phyloP scores from a whole-genome alignment of 2,797 vertebrate species.

The Chelonia mydas region DNA sequence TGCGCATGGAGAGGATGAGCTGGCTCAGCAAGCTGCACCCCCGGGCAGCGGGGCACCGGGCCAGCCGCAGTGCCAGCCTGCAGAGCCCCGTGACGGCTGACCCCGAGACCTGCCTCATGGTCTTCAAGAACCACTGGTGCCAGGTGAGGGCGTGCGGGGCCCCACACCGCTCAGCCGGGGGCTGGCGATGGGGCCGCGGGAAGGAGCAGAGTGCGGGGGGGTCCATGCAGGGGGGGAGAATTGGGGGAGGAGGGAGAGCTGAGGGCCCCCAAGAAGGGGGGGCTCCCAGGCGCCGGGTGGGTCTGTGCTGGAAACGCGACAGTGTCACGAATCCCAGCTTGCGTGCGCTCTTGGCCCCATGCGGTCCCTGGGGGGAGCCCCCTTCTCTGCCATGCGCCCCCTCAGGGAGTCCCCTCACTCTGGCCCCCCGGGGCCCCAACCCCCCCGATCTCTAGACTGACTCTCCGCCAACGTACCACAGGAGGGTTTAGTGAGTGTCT shows the following conservation, averaged over 20 bases:
- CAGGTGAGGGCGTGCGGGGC: constrained; percentile 83
- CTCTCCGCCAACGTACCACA: not conserved
- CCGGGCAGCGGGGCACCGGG: constrained; percentile 83
- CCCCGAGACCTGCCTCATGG: constrained; percentile 97
- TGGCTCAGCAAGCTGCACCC: constrained; percentile 96
- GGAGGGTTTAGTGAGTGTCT: not conserved
- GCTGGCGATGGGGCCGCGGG: not conserved
- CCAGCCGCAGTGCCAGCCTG: constrained; percentile 81
- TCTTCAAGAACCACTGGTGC: constrained; percentile 98
- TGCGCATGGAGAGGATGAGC: constrained; percentile 88
- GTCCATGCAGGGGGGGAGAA: too few species aligned
- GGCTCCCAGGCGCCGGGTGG: too few species aligned
- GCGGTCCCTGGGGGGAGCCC: too few species aligned
- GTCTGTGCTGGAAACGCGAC: too few species aligned
- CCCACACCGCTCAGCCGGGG: too few species aligned
- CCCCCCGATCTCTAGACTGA: too few species aligned
- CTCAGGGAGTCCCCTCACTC: not conserved
- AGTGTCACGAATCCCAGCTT: too few species aligned
- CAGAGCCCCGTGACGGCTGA: constrained; percentile 91
- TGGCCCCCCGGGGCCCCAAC: not conserved
- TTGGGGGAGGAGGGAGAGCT: too few species aligned
- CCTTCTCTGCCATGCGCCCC: too few species aligned
- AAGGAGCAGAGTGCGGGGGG: too few species aligned
- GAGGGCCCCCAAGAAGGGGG: too few species aligned
- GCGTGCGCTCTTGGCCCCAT: too few species aligned